Percentiles rank a stretch among this genome's conserved stretches.
These are phyloP conservation scores for Hemiscyllium ocellatum DNA, from an alignment of 2,113 vertebrate genomes.

Conservation along the genomic window DNA sequence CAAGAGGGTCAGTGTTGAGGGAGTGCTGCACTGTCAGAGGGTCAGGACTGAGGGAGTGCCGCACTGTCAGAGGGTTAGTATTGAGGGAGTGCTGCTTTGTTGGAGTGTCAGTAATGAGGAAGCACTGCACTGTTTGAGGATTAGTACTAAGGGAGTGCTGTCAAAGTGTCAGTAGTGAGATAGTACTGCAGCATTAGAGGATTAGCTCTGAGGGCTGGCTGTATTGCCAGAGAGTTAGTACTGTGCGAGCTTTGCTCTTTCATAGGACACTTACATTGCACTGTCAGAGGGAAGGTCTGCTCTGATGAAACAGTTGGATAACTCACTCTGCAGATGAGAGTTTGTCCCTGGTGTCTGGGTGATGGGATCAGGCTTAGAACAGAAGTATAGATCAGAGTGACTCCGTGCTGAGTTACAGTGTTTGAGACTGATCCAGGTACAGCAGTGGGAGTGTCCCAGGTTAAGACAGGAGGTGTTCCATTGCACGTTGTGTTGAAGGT, in stretches of 20 bases:
- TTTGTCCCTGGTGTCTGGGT: background rate
- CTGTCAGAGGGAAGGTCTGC: background rate
- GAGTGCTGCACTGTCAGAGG: background rate
- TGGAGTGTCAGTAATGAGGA: no score
- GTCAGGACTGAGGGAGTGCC: no score
- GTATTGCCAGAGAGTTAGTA: background rate
- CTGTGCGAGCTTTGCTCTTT: background rate
- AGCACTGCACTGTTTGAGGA: no score
- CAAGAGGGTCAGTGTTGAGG: background rate
- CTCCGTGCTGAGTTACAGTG: no score
- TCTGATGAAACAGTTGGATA: background rate
- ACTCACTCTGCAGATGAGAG: background rate
- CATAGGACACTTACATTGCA: background rate
- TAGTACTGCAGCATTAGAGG: no score
- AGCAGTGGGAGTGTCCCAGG: background rate
- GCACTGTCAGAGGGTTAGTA: no score
- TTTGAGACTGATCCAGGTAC: background rate
- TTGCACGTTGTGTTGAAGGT: background rate
- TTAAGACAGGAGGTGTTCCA: background rate
- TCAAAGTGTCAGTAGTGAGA: no score
- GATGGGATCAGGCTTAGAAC: background rate
- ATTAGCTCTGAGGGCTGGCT: no score
- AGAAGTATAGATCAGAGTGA: background rate
- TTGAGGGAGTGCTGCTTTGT: no score
- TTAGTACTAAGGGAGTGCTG: no score